Evolutionary conservation across 1,140 invertebrate species (phyloP).

Genomic region (Steinernema khuongi): DNA sequence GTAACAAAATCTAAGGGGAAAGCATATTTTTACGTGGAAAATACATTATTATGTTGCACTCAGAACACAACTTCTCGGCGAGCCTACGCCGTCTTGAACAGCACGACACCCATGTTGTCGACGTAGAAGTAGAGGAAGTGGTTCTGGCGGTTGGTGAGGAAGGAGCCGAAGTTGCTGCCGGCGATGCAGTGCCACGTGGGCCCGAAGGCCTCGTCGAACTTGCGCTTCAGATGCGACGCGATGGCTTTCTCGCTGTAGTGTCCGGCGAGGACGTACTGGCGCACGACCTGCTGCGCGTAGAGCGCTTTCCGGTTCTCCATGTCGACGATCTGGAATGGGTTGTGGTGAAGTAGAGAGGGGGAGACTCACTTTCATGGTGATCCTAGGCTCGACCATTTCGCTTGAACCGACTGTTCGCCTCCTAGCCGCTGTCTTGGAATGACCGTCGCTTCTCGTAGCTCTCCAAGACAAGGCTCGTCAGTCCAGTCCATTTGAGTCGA

Average conservation of each 20-base stretch:
- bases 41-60: no score
- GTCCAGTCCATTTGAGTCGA: no score
- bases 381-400: neutral
- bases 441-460: no score
- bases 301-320: constrained; percentile 25
- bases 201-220: constrained; percentile 26
- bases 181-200: constrained; percentile 32
- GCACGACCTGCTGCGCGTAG: constrained; percentile 19
- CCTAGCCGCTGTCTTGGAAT: no score
- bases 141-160: constrained; percentile 19
- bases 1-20: no score
- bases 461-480: no score
- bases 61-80: no score
- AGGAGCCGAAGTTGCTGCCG: constrained; percentile 23
- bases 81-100: constrained; percentile 29
- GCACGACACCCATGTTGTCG: constrained; percentile 23
- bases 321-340: constrained; percentile 20
- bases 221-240: constrained; percentile 22
- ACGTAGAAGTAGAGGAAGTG: constrained; percentile 31
- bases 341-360: neutral
- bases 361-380: neutral
- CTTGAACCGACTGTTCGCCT: no score
- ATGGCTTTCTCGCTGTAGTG: constrained; percentile 17
- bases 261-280: constrained; percentile 16
- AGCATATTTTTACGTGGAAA: no score